Base-by-base conservation (phyloP, 2,888 invertebrate genomes). In the Glaucopsyche alexis region DNA sequence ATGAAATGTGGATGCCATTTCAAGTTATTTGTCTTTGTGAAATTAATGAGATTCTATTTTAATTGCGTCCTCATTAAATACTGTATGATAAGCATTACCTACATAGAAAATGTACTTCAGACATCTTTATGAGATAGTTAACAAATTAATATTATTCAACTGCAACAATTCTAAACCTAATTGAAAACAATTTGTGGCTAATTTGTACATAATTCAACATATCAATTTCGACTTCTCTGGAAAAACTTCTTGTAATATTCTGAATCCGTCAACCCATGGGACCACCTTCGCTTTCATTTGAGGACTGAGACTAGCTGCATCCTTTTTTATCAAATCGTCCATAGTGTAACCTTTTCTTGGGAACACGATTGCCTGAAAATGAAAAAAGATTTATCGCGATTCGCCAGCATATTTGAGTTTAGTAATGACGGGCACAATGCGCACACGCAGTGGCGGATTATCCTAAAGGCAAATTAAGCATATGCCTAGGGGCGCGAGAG, bases 321-420 rank as follows among this genome's bases (percentile, higher is more conserved):
- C 84, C 80, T 87, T 85, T 81, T 84, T 85, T 40, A 89, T 83
- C 1, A 91, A 79, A 9, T 87, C 84, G 65, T 90, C 85, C 40
- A 91, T 81, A 0, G 90, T 89, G 76, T 83, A 92, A 1, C 89
- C 89, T 7, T 83, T 82, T 0, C 92, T 86, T 0, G 92, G 91
- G 74, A 89, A 92, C 0, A 91, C 90, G 71, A 77, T 86, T 0
- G 85, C 84, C 92, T 93, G 87, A 60, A 55, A 55, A 55, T 19
- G 55, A 55, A 55, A 16, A 55, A 55, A 6, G 7, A 42, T 5
- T 6, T 40, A 40, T 40, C 6, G 6, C 40, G 6, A 5, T 40
- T 40, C 40, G 3, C 6, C 40, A 5, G 3, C 3, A 5, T 40
- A 40, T 40, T 6, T 40, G 3, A 40, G 3, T 40, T 40, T 40